Evolutionary conservation across 2,797 vertebrate genomes (phyloP).

Genomic region (Dallia pectoralis): DNA sequence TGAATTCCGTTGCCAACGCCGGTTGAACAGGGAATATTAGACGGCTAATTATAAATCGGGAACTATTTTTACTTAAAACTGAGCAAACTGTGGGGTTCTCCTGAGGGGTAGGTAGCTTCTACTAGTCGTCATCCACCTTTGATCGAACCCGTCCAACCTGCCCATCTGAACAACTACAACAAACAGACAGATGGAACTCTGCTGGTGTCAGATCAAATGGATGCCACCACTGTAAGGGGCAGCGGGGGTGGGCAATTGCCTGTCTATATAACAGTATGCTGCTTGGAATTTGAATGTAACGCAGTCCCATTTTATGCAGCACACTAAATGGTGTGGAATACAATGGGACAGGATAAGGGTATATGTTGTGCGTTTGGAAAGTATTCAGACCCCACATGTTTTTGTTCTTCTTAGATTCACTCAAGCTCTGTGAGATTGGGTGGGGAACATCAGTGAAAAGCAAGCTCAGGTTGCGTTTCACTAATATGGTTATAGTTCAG

Average conservation of each 20-base stretch:
- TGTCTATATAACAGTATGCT: neutral
- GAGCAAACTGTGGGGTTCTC: neutral
- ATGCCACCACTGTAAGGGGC: slow-evolving; percentile 3
- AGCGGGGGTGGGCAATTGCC: neutral
- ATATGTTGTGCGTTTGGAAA: neutral
- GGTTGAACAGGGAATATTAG: slow-evolving; percentile 22
- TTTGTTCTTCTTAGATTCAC: too few relatives aligned
- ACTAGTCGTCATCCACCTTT: slow-evolving; percentile 12
- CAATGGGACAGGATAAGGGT: neutral
- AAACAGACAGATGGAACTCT: slow-evolving; percentile 6
- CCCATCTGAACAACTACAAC: neutral
- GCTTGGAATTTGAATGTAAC: slow-evolving; percentile 23
- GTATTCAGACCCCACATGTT: too few relatives aligned
- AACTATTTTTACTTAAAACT: neutral
- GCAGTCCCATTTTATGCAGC: neutral
- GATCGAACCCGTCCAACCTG: neutral
- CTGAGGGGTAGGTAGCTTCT: neutral
- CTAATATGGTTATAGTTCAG: too few relatives aligned
- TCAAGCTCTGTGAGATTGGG: too few relatives aligned
- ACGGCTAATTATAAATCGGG: slow-evolving; percentile 32
- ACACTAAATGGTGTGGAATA: slow-evolving; percentile 7
- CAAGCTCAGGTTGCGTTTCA: too few relatives aligned
- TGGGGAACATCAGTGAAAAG: too few relatives aligned
- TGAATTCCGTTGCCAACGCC: too few relatives aligned
- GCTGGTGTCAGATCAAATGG: slow-evolving; percentile 29